A percentile compares a stretch with the other conserved stretches of the same genome.
phyloP scores from a whole-genome alignment of 2,888 invertebrate genomes.

The Drosophila tanythrix region DNA sequence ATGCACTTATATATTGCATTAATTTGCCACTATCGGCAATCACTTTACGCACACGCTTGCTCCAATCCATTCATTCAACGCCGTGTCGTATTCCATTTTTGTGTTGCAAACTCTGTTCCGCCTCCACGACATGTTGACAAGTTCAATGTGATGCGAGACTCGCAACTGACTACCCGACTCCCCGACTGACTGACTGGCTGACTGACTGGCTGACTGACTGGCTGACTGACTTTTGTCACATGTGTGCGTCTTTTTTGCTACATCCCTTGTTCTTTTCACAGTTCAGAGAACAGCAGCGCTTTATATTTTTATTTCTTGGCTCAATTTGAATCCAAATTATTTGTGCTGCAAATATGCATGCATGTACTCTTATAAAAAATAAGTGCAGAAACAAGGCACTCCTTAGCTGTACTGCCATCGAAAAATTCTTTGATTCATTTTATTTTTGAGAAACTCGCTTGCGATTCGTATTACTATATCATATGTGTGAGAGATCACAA shows the following conservation, averaged over 20 bases:
- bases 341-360: slow-evolving; percentile 35
- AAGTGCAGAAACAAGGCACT: slow-evolving; percentile 10
- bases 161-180: slow-evolving; percentile 22
- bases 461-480: not conserved
- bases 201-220: slow-evolving; percentile 12
- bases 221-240: slow-evolving; percentile 50
- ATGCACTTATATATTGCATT: slow-evolving; percentile 43
- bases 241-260: slow-evolving; percentile 58
- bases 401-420: not conserved
- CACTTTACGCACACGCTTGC: slow-evolving; percentile 60
- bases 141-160: slow-evolving; percentile 60
- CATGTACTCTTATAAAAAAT: slow-evolving; percentile 6
- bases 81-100: slow-evolving; percentile 12
- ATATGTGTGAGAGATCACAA: not conserved
- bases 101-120: slow-evolving; percentile 51
- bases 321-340: slow-evolving; percentile 77
- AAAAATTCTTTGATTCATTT: not conserved
- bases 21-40: slow-evolving; percentile 61
- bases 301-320: slow-evolving; percentile 43
- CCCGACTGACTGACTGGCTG: slow-evolving; percentile 13
- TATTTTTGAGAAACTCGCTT: not conserved
- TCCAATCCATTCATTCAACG: slow-evolving; percentile 30
- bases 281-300: slow-evolving; percentile 54
- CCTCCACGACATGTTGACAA: slow-evolving; percentile 64
- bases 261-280: slow-evolving; percentile 66